Base-by-base conservation (phyloP, 2,888 invertebrate species). In the Polyommatus iphigenia region DNA sequence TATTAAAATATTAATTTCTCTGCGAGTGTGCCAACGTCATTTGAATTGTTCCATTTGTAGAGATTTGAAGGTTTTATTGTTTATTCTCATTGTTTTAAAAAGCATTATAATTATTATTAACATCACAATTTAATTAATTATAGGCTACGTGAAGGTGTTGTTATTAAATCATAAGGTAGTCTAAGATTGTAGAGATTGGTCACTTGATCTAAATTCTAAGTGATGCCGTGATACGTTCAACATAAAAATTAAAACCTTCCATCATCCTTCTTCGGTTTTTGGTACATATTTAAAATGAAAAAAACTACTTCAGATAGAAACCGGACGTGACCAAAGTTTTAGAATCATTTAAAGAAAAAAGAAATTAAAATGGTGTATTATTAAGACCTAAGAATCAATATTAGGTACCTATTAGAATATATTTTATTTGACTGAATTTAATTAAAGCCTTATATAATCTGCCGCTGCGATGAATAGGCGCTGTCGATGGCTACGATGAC, bases 1-100 rank as follows among this genome's bases (percentile, higher is more conserved):
- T 82, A 82, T 82, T 82, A 83, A 80, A 78, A 77, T 75, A 75
- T 54, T 75, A 75, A 75, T 75, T 46, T 29, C 20, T 50, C 29
- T 50, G 75, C 54, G 8, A 67, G 67, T 62, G 62, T 62, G 62
- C 62, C 67, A 77, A 73, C 79, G 78, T 54, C 54, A 54, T 54
- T 54, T 54, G 54, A 54, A 62, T 62, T 62, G 62, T 62, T 20
- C 10, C 62, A 62, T 24, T 62, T 62, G 62, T 13, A 62, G 20
- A 24, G 24, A 24, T 62, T 62, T 62, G 20, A 62, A 62, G 62
- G 62, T 62, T 62, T 24, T 62, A 62, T 62, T 13, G 24, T 62
- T 20, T 20, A 20, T 24, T 62, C 3, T 24, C 20, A 54, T 24
- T 24, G 62, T 62, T 24, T 24, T 24, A 24, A 24, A 62, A 7